Base-by-base conservation (phyloP, 2,113 vertebrate genomes). In the Malaclemys terrapin region DNA sequence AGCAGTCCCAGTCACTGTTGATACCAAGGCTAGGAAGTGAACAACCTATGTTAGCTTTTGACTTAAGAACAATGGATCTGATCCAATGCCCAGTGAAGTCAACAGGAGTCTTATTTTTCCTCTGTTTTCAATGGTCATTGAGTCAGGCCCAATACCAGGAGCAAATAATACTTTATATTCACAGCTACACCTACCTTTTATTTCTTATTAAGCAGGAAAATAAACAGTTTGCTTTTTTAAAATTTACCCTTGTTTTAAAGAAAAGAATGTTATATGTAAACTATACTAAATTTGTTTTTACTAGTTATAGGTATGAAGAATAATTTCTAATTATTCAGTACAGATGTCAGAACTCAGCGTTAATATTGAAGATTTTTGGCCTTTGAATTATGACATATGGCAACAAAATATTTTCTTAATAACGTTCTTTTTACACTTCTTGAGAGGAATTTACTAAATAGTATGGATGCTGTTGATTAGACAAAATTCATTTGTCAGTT, bases 1-100 rank as follows among this genome's bases (percentile, higher is more conserved):
- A 75, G 97, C 97, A 97, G 95, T 96, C 87, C 92, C 89, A 89
- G 93, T 95, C 95, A 92, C 81, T 93, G 92, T 89, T 91, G 92
- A 95, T 97, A 95, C 92, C 96, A 95, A 93, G 95, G 91, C 91
- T 96, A 96, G 96, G 97, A 97, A 97, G 94, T 89, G 95, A 97
- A 96, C 90, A 94, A 96, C 95, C 92, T 95, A 75, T 93, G 96
- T 96, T 96, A 95, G 94, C 92, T 97, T 95, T 95, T 95, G 96
- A 94, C 95, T 97, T 89, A 87, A 91, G 96, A 96, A 97, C 93
- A 97, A 97, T 96, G 54, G 85, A 29, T 85, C 96, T 79, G 87
- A 95, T 96, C 93, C 90, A 93, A 79, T 95, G 91, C 95, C 88
- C 84, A 94, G 95, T 94, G 96, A 97, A 94, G 92, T 95, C 96